Conservation (phyloP, 2,888 invertebrate species). For the Eupithecia pulchellata region DNA sequence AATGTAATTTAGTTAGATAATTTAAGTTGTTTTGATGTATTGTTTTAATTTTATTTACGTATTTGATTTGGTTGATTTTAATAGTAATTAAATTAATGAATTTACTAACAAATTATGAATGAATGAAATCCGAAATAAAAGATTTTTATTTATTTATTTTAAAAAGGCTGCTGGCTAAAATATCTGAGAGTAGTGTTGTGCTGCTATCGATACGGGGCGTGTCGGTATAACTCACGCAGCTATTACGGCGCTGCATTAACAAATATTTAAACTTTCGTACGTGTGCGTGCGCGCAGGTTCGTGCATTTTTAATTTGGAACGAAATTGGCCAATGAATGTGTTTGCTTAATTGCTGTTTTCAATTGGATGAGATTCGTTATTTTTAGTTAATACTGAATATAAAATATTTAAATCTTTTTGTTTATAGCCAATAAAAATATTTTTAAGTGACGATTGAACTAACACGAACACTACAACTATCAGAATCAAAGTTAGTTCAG, state of each 20-base stretch:
- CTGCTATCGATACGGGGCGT: slow-evolving; percentile 59
- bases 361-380: slow-evolving; percentile 15
- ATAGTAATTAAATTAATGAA: too few relatives aligned
- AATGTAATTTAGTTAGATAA: too few relatives aligned
- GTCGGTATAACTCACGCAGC: slow-evolving; percentile 56
- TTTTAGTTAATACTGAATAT: neutral
- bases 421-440: neutral
- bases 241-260: slow-evolving; percentile 68
- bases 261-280: slow-evolving; percentile 74
- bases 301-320: slow-evolving; percentile 38
- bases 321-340: slow-evolving; percentile 43
- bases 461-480: too few relatives aligned
- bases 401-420: too few relatives aligned
- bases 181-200: slow-evolving; percentile 35
- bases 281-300: slow-evolving; percentile 47
- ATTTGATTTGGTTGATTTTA: too few relatives aligned
- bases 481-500: neutral
- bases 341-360: slow-evolving; percentile 38
- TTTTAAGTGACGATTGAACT: neutral
- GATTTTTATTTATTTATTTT: too few relatives aligned
- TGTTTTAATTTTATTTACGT: too few relatives aligned
- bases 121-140: too few relatives aligned
- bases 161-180: too few relatives aligned
- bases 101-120: too few relatives aligned
- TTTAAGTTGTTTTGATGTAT: too few relatives aligned